A percentile compares a stretch with the other conserved stretches of the same genome.
Evolutionary conservation across 2,113 vertebrate genomes (phyloP).

Genomic region (Motacilla alba): DNA sequence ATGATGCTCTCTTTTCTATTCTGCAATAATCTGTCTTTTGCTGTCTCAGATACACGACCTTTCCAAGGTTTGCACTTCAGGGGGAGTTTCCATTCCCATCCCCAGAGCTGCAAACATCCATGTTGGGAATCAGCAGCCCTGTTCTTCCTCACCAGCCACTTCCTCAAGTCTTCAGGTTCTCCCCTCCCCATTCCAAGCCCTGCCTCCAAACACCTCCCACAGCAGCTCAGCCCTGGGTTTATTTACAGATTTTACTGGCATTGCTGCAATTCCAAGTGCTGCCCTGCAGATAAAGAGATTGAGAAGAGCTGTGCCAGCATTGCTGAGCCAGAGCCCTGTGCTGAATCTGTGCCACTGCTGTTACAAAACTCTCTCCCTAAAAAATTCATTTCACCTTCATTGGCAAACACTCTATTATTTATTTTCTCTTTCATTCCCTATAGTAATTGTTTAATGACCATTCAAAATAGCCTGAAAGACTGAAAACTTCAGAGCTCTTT

Average conservation of each 20-base stretch:
- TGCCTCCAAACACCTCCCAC: constrained; percentile 24
- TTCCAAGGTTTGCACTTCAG: not conserved
- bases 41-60: not conserved
- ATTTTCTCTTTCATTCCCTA: not conserved
- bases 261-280: constrained; percentile 41
- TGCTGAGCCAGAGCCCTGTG: not conserved
- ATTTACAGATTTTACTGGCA: constrained; percentile 59
- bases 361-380: not conserved
- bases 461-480: not conserved
- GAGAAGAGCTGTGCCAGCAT: not conserved
- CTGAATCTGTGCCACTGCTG: not conserved
- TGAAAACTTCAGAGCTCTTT: not conserved
- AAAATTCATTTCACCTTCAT: not conserved
- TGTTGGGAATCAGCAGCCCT: not conserved
- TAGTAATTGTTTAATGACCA: not conserved
- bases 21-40: not conserved
- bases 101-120: not conserved
- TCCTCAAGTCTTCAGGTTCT: constrained; percentile 24
- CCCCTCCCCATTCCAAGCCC: not conserved
- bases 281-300: not conserved
- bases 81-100: not conserved
- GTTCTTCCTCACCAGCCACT: constrained; percentile 34
- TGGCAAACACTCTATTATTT: not conserved
- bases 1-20: not conserved
- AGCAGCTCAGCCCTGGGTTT: constrained; percentile 10